These are phyloP conservation scores for Phymanthus crucifer DNA, from an alignment of 92 coral and sea anemone genomes.

Conservation along the genomic window DNA sequence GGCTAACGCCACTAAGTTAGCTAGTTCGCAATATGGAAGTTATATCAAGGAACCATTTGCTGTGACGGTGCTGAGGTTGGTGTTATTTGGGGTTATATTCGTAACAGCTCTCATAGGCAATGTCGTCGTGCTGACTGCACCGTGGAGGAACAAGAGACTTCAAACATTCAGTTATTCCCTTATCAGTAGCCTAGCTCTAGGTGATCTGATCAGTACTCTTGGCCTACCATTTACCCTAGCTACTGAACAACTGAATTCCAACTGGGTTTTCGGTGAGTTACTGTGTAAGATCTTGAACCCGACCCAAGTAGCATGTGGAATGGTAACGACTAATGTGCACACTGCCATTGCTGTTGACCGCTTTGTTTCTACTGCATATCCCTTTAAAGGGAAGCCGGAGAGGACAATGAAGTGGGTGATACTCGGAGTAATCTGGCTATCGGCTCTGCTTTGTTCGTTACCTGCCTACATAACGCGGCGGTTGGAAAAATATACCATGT, in stretches of 20 bases:
- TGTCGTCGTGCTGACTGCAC: slow-evolving; percentile 55
- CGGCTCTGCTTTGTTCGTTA: background rate
- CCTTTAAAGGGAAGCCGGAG: slow-evolving; percentile 32
- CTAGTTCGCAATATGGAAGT: background rate
- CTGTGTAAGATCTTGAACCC: slow-evolving; percentile 62
- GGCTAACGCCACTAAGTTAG: too few species aligned
- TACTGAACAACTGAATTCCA: slow-evolving; percentile 39
- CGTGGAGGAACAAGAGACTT: slow-evolving; percentile 48
- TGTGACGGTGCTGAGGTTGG: slow-evolving; percentile 47
- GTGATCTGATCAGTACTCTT: slow-evolving; percentile 59
- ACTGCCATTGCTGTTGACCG: slow-evolving; percentile 57
- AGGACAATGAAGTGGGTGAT: background rate
- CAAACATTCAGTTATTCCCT: slow-evolving; percentile 63
- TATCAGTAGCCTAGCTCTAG: slow-evolving; percentile 51
- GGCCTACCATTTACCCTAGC: slow-evolving; percentile 59
- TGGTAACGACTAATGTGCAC: slow-evolving; percentile 68
- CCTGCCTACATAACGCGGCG: background rate
- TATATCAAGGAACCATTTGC: slow-evolving; percentile 48
- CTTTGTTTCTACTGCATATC: slow-evolving; percentile 49
- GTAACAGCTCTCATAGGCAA: slow-evolving; percentile 59
- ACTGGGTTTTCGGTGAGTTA: slow-evolving; percentile 56
- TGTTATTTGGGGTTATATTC: slow-evolving; percentile 51
- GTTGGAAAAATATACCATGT: background rate
- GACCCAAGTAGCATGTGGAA: slow-evolving; percentile 63
- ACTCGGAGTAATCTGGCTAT: background rate